phyloP scores from a whole-genome alignment of 2,797 vertebrate species.

The Cheracebus regulus region DNA sequence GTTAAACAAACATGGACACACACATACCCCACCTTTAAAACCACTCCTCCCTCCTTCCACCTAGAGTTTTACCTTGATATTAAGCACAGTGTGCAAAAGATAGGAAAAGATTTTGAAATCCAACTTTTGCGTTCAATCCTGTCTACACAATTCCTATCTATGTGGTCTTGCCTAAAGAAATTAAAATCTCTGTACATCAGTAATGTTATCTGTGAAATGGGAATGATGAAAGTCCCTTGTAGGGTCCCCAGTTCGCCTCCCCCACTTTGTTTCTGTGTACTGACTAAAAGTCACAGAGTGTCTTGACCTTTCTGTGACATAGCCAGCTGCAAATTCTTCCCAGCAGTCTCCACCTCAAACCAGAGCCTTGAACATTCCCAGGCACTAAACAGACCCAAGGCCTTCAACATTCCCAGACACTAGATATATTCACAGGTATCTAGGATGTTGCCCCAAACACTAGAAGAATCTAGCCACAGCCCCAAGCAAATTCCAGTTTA shows the following conservation, averaged over 20 bases:
- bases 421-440: not conserved
- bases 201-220: not conserved
- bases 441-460: not conserved
- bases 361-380: not conserved
- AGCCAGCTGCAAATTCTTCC: not conserved
- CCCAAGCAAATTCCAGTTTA: not conserved
- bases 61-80: not conserved
- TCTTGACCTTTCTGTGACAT: not conserved
- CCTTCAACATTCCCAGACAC: not conserved
- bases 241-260: not conserved
- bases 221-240: not conserved
- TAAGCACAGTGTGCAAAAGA: not conserved
- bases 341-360: not conserved
- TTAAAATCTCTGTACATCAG: not conserved
- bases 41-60: not conserved
- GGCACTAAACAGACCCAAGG: not conserved
- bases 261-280: too few species aligned
- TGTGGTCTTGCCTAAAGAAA: not conserved
- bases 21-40: not conserved
- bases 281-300: not conserved
- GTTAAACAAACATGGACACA: not conserved
- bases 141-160: not conserved
- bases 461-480: not conserved
- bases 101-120: not conserved
- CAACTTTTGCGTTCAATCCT: not conserved